A percentile compares a stretch with the other conserved stretches of the same genome.
Conservation (phyloP, 2,888 invertebrate genomes). For the Nyleta sp. region DNA sequence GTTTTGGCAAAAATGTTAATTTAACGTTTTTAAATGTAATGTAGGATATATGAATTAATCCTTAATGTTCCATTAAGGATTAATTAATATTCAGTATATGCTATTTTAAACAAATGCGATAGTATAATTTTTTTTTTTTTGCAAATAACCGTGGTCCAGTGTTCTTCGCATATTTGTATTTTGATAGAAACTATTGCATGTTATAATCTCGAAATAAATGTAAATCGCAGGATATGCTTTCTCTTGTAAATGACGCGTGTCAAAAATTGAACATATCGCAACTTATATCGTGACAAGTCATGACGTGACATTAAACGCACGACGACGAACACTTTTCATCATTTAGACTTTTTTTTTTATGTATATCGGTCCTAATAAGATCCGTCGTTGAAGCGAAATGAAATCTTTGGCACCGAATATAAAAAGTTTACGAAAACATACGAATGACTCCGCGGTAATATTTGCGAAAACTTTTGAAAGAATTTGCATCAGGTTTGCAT, state of each 20-base stretch:
- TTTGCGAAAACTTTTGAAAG: constrained; percentile 1
- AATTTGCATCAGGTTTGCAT: constrained; percentile 2
- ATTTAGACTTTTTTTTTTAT: constrained; percentile 5
- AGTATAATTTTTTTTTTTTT: too few relatives aligned
- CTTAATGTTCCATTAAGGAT: too few relatives aligned
- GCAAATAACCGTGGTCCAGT: too few relatives aligned
- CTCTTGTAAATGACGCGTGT: constrained; percentile 42
- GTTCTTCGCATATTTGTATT: background rate
- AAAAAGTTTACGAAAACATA: constrained; percentile 5
- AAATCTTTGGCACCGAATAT: constrained; percentile 3
- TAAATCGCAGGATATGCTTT: constrained; percentile 26
- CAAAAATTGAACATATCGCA: constrained; percentile 41
- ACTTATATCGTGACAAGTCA: constrained; percentile 35
- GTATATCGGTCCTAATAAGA: background rate
- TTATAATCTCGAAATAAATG: constrained; percentile 12
- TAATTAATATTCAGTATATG: too few relatives aligned
- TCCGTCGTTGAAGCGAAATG: background rate
- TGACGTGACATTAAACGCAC: constrained; percentile 29
- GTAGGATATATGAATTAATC: too few relatives aligned
- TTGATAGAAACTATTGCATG: constrained; percentile 4
- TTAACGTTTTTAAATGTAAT: too few relatives aligned
- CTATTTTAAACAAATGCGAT: too few relatives aligned
- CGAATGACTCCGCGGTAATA: background rate
- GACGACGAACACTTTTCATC: constrained; percentile 14
- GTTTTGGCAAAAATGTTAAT: too few relatives aligned